These are phyloP conservation scores for Paracentrotus lividus DNA, from an alignment of 53 echinoderm and acorn worm species.

Conservation along the genomic window DNA sequence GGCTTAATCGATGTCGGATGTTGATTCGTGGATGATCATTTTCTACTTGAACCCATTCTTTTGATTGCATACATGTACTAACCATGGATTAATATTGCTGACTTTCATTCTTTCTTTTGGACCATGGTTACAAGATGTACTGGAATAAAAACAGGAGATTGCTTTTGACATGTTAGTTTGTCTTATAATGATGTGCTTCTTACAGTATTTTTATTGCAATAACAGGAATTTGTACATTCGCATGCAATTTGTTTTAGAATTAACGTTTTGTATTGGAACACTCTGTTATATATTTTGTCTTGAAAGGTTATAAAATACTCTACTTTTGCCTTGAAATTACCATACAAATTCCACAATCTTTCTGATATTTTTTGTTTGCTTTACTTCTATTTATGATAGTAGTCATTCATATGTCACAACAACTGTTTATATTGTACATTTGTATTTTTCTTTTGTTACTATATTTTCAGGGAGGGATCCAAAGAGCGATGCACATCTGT, in stretches of 20 bases:
- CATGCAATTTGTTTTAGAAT: no score
- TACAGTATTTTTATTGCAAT: no score
- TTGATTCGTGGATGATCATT: not conserved
- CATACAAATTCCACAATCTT: not conserved
- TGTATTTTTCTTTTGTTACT: not conserved
- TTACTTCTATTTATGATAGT: not conserved
- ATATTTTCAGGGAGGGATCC: conserved; percentile 62
- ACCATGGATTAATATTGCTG: not conserved
- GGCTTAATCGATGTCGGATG: not conserved
- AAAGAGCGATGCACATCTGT: conserved; percentile 63
- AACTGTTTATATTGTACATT: no score
- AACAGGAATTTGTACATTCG: no score
- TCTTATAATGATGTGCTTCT: no score
- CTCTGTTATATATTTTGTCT: not conserved
- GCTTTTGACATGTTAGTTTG: conserved; percentile 45
- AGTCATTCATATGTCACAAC: not conserved
- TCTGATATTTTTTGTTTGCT: not conserved
- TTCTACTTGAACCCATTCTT: conserved; percentile 15
- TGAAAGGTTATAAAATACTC: not conserved
- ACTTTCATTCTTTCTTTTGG: not conserved
- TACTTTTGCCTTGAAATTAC: not conserved
- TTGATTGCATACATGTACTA: not conserved
- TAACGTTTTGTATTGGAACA: no score
- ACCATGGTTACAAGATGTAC: conserved; percentile 24
- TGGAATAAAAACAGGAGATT: conserved; percentile 61